Evolutionary conservation across 2,797 vertebrate genomes (phyloP), one percentile per base, ranked within the genome.

Genomic region (Tinamus major): DNA sequence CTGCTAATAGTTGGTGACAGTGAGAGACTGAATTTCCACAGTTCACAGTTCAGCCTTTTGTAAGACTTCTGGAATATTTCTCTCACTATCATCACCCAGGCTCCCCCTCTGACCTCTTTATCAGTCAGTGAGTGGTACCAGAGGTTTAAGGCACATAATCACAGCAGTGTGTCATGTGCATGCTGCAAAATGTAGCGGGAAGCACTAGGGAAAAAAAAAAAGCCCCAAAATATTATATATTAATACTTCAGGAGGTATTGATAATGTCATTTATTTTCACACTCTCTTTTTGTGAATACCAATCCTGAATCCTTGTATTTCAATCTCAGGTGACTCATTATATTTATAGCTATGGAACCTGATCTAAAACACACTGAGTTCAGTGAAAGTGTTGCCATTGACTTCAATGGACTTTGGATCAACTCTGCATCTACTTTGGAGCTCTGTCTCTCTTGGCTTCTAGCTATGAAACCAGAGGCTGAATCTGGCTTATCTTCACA

Each of bases 51-150:
- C 35, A 35, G 90, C 93, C 95, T 78, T 93, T 94, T 95, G 85
- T 81, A 88, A 92, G 87, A 63, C 87, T 76, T 93, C 96, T 96
- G 95, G 93, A 96, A 95, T 23, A 93, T 95, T 96, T 97, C 95
- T 95, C 79, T 96, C 81, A 90, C 93, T 95, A 96, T 97, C 96
- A 96, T 88, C 95, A 96, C 92, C 71, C 81, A 86, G 92, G 56
- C 89, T 94, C 87, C 92, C 93, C 89, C 46, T 96, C 83, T 97
- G 96, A 96, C 97, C 97, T 92, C 77, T 95, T 97, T 97, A 97
- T 97, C 96, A 89, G 92, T 71, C 95, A 96, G 92, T 96, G 96
- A 97, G 96, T 96, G 95, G 96, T 97, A 97, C 95, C 79, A 90
- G 95, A 96, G 91, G 83, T 59, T 95, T 94, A 94, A 95, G 86